Evolutionary conservation across 2,888 invertebrate genomes (phyloP).

Genomic region (Polydrusus cervinus): DNA sequence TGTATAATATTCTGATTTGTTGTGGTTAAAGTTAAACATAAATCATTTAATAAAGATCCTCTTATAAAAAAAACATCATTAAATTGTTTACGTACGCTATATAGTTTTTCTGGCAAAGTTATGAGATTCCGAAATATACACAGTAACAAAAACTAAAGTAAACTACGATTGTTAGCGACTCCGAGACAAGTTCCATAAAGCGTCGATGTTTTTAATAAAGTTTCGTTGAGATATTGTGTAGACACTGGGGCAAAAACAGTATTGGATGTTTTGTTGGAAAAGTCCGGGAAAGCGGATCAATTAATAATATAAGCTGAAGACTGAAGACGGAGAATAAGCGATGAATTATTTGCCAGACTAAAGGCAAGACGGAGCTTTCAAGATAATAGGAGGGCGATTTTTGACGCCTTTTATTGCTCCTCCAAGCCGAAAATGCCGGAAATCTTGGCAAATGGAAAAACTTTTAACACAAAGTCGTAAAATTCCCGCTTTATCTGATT

Average conservation of each 20-base stretch:
- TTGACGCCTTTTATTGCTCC: constrained; percentile 51
- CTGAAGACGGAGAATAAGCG: constrained; percentile 40
- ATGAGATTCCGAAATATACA: not conserved
- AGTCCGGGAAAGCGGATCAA: constrained; percentile 49
- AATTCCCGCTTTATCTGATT: constrained; percentile 42
- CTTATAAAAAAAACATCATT: not conserved
- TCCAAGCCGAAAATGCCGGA: constrained; percentile 37
- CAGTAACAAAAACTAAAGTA: constrained; percentile 13
- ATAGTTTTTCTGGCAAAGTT: constrained; percentile 4
- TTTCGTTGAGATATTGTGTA: constrained; percentile 30
- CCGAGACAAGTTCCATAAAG: constrained; percentile 20
- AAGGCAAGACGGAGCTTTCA: constrained; percentile 54
- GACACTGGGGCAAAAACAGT: constrained; percentile 23
- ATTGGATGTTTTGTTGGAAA: constrained; percentile 45
- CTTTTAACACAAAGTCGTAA: constrained; percentile 42
- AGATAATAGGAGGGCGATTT: constrained; percentile 54
- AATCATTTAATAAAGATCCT: not conserved
- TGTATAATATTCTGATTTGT: too few relatives aligned
- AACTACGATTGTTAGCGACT: constrained; percentile 12
- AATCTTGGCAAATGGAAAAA: constrained; percentile 42
- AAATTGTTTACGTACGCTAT: not conserved
- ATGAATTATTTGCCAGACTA: constrained; percentile 55
- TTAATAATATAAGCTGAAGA: constrained; percentile 55
- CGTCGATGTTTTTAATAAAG: constrained; percentile 27
- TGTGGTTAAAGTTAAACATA: too few relatives aligned